These are phyloP conservation scores for Erebia ligea DNA, from an alignment of 2,888 invertebrate genomes.

Conservation along the genomic window DNA sequence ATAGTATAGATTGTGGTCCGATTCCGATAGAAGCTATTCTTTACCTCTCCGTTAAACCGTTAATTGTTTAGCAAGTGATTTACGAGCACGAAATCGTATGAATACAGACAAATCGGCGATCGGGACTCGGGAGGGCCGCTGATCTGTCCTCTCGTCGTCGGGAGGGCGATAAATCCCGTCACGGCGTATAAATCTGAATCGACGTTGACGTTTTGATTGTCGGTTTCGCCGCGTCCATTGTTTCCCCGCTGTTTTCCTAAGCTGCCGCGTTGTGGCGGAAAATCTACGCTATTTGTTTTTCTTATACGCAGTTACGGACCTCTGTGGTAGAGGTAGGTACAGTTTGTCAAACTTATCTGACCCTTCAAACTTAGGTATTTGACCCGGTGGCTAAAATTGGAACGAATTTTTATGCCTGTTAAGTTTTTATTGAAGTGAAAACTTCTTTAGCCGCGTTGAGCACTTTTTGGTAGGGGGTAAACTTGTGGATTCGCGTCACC, in stretches of 20 bases:
- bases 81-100: conserved; percentile 31
- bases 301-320: neutral
- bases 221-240: conserved; percentile 50
- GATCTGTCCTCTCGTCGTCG: conserved; percentile 39
- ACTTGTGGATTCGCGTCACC: no score
- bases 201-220: conserved; percentile 64
- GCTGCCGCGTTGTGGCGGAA: conserved; percentile 43
- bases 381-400: no score
- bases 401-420: no score
- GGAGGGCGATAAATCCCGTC: conserved; percentile 59
- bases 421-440: no score
- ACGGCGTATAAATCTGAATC: conserved; percentile 73
- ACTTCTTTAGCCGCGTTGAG: no score
- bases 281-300: conserved; percentile 41
- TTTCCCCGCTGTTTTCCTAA: conserved; percentile 53
- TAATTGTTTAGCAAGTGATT: conserved; percentile 36
- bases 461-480: no score
- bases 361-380: no score
- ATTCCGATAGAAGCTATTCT: neutral
- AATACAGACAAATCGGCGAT: conserved; percentile 39
- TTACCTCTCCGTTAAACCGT: neutral
- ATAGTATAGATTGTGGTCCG: no score
- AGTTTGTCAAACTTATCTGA: no score
- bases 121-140: conserved; percentile 35
- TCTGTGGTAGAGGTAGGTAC: no score